Conservation (phyloP, 92 coral and sea anemone species). For the Plumapathes pennacea region DNA sequence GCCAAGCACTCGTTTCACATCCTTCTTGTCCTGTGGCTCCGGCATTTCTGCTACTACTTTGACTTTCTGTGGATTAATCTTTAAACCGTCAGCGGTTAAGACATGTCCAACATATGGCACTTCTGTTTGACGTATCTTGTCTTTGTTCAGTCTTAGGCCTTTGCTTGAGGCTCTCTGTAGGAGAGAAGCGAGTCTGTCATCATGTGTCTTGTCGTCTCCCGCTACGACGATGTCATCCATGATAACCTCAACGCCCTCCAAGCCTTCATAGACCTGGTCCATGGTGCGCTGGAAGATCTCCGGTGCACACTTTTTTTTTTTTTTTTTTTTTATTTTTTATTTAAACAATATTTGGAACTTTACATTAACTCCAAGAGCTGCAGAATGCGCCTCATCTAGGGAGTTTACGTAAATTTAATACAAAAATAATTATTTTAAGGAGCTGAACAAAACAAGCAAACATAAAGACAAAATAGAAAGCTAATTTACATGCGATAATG, state of each 20-base stretch:
- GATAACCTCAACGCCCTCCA: slow-evolving; percentile 21
- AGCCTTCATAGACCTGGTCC: slow-evolving; percentile 11
- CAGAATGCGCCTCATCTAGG: too few species aligned
- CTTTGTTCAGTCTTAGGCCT: slow-evolving; percentile 17
- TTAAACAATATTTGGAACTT: too few species aligned
- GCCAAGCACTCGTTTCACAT: slow-evolving; percentile 23
- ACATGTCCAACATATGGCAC: slow-evolving; percentile 30
- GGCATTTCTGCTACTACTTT: slow-evolving; percentile 36
- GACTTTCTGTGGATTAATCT: slow-evolving; percentile 30
- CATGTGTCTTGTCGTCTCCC: slow-evolving; percentile 10
- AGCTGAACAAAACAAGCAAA: too few species aligned
- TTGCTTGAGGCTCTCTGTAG: slow-evolving; percentile 17
- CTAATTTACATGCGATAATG: too few species aligned
- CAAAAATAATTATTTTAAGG: too few species aligned
- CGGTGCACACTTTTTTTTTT: too few species aligned
- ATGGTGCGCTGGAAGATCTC: slow-evolving; percentile 16
- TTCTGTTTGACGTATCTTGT: slow-evolving; percentile 19
- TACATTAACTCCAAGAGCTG: too few species aligned
- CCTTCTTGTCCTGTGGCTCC: slow-evolving; percentile 14
- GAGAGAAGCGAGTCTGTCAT: not conserved
- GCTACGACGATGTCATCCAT: slow-evolving; percentile 7
- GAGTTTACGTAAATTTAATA: too few species aligned
- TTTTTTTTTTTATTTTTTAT: too few species aligned
- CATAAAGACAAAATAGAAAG: too few species aligned
- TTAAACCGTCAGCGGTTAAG: slow-evolving; percentile 7